These are phyloP conservation scores for Parnassius glacialis DNA, from an alignment of 2,888 invertebrate genomes.

Conservation along the genomic window DNA sequence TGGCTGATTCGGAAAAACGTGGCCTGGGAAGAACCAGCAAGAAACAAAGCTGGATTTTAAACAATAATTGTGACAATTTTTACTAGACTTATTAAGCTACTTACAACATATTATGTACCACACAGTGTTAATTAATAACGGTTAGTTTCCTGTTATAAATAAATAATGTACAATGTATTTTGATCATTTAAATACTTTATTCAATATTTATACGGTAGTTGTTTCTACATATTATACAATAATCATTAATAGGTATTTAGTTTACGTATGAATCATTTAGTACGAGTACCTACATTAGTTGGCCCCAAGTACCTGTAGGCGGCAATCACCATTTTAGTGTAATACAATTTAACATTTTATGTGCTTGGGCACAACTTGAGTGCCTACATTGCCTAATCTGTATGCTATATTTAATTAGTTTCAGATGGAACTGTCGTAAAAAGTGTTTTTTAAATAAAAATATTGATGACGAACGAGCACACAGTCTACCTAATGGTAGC, in stretches of 20 bases:
- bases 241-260: neutral
- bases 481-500: no score
- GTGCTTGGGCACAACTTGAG: neutral
- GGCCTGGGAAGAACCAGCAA: no score
- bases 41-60: no score
- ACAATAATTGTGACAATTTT: neutral
- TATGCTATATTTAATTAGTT: constrained; percentile 1
- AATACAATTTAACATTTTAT: constrained; percentile 3
- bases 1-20: no score
- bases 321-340: constrained; percentile 11
- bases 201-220: no score
- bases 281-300: neutral
- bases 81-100: neutral
- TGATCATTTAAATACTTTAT: no score
- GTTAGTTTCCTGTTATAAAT: no score
- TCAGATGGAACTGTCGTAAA: neutral
- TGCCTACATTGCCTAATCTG: constrained; percentile 6
- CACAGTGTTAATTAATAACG: no score
- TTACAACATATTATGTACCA: no score
- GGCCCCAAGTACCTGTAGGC: constrained; percentile 16
- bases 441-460: neutral
- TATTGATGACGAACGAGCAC: no score
- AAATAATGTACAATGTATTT: no score
- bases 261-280: constrained; percentile 11
- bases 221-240: no score